These are phyloP conservation scores for Octodon degus DNA, from an alignment of 2,113 vertebrate genomes.

Conservation along the genomic window DNA sequence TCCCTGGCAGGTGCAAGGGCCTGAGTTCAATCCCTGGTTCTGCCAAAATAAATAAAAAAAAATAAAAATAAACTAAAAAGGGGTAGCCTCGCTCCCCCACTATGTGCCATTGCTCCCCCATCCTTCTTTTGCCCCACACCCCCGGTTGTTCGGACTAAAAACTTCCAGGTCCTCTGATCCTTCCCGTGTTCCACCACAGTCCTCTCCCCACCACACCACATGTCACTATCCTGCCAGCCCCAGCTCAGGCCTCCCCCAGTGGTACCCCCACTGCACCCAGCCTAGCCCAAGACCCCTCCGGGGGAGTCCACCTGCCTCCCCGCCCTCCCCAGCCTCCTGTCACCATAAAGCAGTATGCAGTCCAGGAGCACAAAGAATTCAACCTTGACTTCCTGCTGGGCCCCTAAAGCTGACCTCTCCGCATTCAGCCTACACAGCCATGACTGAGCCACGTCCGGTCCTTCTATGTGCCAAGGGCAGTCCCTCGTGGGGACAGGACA, in stretches of 20 bases:
- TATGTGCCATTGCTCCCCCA: neutral
- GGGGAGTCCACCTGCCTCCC: neutral
- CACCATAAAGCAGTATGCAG: neutral
- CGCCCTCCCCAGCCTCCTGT: neutral
- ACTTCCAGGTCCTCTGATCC: neutral
- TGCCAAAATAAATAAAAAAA: no score
- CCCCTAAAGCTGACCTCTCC: neutral
- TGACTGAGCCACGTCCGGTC: neutral
- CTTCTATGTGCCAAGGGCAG: neutral
- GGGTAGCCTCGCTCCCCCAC: neutral
- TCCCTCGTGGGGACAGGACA: neutral
- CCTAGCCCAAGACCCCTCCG: neutral
- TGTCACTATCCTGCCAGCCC: neutral
- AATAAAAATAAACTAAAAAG: no score
- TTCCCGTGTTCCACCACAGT: neutral
- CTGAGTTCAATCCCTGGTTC: no score
- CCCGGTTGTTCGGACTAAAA: neutral
- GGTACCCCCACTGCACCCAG: neutral
- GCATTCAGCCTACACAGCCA: neutral
- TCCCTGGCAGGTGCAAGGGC: no score
- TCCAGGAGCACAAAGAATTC: neutral
- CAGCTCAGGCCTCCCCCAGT: neutral
- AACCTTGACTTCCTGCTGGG: neutral
- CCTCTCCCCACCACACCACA: neutral
- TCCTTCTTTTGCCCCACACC: no score